Conservation (phyloP, 64 coral and sea anemone genomes). For the Dendronephthya gigantea region DNA sequence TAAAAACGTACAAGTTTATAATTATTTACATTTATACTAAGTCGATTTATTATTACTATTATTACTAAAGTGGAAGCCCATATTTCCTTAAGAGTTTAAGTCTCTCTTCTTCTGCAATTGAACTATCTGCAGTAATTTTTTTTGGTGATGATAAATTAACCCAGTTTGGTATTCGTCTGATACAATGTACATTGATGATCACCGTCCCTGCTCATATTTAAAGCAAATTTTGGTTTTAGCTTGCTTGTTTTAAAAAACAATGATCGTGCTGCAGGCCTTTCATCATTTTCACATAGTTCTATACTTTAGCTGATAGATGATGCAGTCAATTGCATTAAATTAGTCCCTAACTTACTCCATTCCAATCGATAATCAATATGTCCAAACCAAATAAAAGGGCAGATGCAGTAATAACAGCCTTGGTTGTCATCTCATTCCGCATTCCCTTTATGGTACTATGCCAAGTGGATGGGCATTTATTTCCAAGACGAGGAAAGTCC, state of each 20-base stretch:
- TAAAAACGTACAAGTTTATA: too few species aligned
- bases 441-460: background rate
- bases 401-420: background rate
- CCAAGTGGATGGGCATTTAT: background rate
- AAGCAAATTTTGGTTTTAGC: background rate
- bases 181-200: background rate
- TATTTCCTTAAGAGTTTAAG: background rate
- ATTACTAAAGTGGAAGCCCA: too few species aligned
- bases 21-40: too few species aligned
- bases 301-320: background rate
- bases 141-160: background rate
- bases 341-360: background rate
- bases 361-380: background rate
- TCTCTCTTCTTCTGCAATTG: background rate
- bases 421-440: background rate
- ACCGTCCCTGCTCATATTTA: too few species aligned
- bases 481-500: background rate
- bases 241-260: background rate
- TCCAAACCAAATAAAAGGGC: background rate
- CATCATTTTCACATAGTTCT: background rate
- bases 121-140: background rate
- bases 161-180: background rate
- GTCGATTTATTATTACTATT: too few species aligned
- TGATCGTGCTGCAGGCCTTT: background rate
- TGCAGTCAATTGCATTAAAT: background rate